Evolutionary conservation across 2,888 invertebrate species (phyloP).

Genomic region (Chorisops tibialis): DNA sequence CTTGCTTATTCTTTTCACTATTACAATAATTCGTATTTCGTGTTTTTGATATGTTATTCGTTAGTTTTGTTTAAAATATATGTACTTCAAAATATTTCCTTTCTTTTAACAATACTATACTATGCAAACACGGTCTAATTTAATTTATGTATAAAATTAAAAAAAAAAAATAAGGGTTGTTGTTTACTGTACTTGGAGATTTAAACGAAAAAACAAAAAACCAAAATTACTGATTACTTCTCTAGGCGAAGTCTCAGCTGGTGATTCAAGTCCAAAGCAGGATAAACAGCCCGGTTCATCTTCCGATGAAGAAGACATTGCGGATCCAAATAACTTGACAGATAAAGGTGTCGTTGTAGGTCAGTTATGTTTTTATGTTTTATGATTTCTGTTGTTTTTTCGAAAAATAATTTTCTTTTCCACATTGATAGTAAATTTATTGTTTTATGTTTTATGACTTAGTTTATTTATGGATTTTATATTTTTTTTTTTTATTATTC

Average conservation of each 20-base stretch:
- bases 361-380: slow-evolving; percentile 42
- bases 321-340: slow-evolving; percentile 47
- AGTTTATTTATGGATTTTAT: slow-evolving; percentile 8
- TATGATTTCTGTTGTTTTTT: slow-evolving; percentile 21
- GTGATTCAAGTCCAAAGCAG: slow-evolving; percentile 51
- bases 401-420: slow-evolving; percentile 1
- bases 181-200: neutral
- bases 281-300: slow-evolving; percentile 47
- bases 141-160: neutral
- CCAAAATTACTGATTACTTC: slow-evolving; percentile 31
- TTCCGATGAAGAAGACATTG: slow-evolving; percentile 43
- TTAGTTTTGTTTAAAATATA: no score
- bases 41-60: no score
- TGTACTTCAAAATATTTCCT: neutral
- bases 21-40: no score
- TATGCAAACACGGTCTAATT: no score
- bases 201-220: slow-evolving; percentile 5
- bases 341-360: slow-evolving; percentile 48
- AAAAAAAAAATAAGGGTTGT: neutral
- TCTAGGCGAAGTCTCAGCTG: slow-evolving; percentile 52
- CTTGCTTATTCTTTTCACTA: no score
- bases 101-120: neutral
- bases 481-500: slow-evolving; percentile 18
- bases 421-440: neutral
- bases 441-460: slow-evolving; percentile 9